Conservation (phyloP, 1,140 invertebrate genomes). For the Tribolium madens region DNA sequence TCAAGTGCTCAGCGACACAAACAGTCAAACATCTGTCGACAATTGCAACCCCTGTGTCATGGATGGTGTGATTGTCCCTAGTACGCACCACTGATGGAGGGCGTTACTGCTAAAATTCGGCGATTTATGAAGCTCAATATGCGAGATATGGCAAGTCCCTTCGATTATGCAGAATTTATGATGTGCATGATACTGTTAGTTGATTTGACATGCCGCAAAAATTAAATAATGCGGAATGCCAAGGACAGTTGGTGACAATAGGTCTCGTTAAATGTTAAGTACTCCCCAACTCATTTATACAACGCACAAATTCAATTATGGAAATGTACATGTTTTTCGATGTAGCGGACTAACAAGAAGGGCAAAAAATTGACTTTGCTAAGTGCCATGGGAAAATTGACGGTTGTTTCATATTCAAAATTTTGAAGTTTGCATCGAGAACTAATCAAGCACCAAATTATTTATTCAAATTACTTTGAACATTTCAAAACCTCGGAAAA, state of each 20-base stretch:
- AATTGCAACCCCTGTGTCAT: slow-evolving; percentile 30
- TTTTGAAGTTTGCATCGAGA: background rate
- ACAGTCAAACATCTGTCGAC: slow-evolving; percentile 42
- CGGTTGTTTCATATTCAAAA: background rate
- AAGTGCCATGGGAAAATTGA: background rate
- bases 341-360: background rate
- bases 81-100: slow-evolving; percentile 1
- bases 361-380: slow-evolving; percentile 6
- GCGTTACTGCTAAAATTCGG: background rate
- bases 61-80: slow-evolving; percentile 17
- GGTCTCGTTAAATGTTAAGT: slow-evolving; percentile 38
- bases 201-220: slow-evolving; percentile 41
- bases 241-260: slow-evolving; percentile 43
- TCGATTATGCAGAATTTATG: slow-evolving; percentile 42
- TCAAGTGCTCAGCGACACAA: slow-evolving; percentile 41
- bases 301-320: slow-evolving; percentile 21
- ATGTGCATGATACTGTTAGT: slow-evolving; percentile 22
- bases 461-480: background rate
- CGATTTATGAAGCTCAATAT: slow-evolving; percentile 15
- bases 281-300: background rate
- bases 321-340: slow-evolving; percentile 16
- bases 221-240: slow-evolving; percentile 41
- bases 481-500: too few species aligned
- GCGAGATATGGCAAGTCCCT: background rate
- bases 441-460: background rate